Conservation (phyloP, 1,140 invertebrate genomes). For the Zaprionus camerounensis region DNA sequence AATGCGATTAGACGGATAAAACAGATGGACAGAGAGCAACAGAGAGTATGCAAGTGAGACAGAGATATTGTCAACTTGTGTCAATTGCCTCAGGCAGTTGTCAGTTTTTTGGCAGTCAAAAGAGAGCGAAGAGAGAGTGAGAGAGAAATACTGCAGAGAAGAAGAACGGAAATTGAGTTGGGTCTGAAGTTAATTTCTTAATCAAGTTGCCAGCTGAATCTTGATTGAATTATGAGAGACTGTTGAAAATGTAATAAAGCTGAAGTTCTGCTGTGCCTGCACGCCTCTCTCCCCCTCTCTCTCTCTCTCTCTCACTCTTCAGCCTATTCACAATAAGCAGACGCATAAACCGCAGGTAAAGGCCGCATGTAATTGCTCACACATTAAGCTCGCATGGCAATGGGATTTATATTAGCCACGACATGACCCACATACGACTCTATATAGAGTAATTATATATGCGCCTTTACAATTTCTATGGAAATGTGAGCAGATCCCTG, state of each 20-base stretch:
- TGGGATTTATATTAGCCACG: slow-evolving; percentile 1
- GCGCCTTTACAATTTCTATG: slow-evolving; percentile 38
- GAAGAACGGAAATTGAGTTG: not conserved
- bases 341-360: slow-evolving; percentile 23
- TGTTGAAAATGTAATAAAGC: not conserved
- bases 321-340: not conserved
- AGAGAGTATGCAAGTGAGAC: not conserved
- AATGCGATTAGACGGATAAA: slow-evolving; percentile 4
- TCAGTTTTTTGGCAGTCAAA: not conserved
- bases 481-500: slow-evolving; percentile 20
- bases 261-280: not conserved
- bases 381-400: slow-evolving; percentile 29
- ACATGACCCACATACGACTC: slow-evolving; percentile 22
- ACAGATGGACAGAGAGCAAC: not conserved
- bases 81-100: slow-evolving; percentile 7
- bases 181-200: not conserved
- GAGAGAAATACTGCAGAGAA: not conserved
- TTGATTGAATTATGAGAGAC: not conserved
- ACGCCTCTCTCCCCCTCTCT: too few relatives aligned
- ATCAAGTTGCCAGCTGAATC: not conserved
- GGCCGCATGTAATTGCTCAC: slow-evolving; percentile 25
- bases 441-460: slow-evolving; percentile 4
- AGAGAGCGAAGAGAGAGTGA: not conserved
- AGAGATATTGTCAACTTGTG: slow-evolving; percentile 10
- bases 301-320: too few relatives aligned